Conservation (phyloP, 2,888 invertebrate genomes). For the Drosophila falleni region DNA sequence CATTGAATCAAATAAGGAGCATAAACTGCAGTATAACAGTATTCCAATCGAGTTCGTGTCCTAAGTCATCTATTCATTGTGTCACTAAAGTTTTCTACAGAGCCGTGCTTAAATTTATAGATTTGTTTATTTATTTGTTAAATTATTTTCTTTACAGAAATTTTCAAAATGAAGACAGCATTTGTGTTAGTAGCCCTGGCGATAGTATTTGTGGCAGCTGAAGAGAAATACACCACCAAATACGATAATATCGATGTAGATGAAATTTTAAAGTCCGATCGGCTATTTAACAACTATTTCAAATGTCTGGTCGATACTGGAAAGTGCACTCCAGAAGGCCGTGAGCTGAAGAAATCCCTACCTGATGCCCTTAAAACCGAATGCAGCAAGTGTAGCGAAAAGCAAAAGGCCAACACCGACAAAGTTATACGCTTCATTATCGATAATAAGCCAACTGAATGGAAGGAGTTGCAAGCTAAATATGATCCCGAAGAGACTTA, state of each 20-base stretch:
- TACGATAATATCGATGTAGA: constrained; percentile 90
- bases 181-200: constrained; percentile 74
- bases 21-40: background rate
- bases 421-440: constrained; percentile 89
- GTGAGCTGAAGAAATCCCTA: constrained; percentile 89
- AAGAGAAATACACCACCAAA: constrained; percentile 88
- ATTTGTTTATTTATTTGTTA: too few relatives aligned
- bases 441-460: constrained; percentile 88
- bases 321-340: constrained; percentile 89
- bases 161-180: constrained; percentile 63
- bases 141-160: constrained; percentile 2
- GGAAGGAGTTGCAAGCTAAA: constrained; percentile 88
- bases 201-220: constrained; percentile 84
- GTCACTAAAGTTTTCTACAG: background rate
- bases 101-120: background rate
- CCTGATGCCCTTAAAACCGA: constrained; percentile 90
- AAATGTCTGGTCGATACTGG: constrained; percentile 89
- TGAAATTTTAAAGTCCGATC: constrained; percentile 88
- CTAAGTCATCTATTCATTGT: constrained; percentile 5
- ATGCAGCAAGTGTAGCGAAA: constrained; percentile 89
- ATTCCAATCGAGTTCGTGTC: background rate
- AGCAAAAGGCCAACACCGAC: constrained; percentile 88
- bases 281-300: constrained; percentile 88
- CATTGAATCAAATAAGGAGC: background rate
- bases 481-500: constrained; percentile 90